Conservation (phyloP, 1,140 invertebrate genomes). For the Zaprionus africanus region DNA sequence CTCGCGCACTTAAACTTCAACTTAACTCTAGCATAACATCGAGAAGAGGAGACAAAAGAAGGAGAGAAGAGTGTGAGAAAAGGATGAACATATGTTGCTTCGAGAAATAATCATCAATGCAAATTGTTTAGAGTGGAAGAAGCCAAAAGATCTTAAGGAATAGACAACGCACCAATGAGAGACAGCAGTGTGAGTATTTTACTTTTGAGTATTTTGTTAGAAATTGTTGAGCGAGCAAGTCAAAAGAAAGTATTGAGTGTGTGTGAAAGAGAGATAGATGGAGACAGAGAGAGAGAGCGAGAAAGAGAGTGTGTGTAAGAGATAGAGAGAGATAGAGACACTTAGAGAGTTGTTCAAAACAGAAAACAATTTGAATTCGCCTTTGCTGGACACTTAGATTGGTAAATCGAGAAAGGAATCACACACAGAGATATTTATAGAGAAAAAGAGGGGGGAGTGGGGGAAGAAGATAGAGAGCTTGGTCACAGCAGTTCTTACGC, state of each 20-base stretch:
- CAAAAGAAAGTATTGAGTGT: constrained; percentile 55
- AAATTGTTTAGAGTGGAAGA: constrained; percentile 16
- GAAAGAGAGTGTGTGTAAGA: constrained; percentile 37
- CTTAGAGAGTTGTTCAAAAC: constrained; percentile 26
- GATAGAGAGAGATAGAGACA: constrained; percentile 51
- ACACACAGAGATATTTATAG: constrained; percentile 14
- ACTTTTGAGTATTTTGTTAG: constrained; percentile 40
- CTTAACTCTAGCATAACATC: neutral
- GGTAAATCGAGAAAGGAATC: constrained; percentile 14
- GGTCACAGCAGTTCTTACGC: constrained; percentile 20
- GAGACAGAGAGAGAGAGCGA: constrained; percentile 48
- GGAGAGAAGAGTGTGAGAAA: constrained; percentile 11
- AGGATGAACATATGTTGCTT: constrained; percentile 7
- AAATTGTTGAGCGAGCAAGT: constrained; percentile 59
- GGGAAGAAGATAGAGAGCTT: constrained; percentile 1
- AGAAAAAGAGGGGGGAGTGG: constrained; percentile 7
- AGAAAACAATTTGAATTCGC: constrained; percentile 16
- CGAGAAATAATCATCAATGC: constrained; percentile 42
- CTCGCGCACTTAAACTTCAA: no score
- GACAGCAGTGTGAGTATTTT: constrained; percentile 69
- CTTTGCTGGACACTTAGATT: constrained; percentile 35
- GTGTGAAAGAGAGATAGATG: constrained; percentile 50
- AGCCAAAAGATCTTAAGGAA: constrained; percentile 65
- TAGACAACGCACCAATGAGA: constrained; percentile 82
- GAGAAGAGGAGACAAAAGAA: constrained; percentile 4